phyloP scores from a whole-genome alignment of 2,113 vertebrate species.

The Daphoenositta chrysoptera region DNA sequence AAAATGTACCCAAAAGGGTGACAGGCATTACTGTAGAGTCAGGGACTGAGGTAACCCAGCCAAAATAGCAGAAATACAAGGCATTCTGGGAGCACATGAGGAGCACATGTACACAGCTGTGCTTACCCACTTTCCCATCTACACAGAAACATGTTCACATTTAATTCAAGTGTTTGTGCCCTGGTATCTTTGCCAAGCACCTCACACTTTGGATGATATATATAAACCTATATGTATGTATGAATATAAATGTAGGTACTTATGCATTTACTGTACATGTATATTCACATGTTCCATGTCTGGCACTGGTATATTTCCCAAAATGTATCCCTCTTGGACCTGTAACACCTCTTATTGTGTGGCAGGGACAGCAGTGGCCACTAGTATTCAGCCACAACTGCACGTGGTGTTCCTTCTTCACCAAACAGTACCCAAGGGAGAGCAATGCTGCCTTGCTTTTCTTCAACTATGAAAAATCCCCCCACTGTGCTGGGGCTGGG shows the following conservation, averaged over 20 bases:
- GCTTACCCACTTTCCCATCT: not conserved
- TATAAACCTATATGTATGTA: not conserved
- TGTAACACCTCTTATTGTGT: not conserved
- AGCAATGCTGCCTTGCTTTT: not conserved
- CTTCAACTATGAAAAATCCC: not conserved
- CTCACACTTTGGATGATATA: not conserved
- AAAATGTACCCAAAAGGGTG: constrained; percentile 1
- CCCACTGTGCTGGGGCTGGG: not conserved
- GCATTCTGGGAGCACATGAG: not conserved
- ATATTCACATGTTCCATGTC: not conserved
- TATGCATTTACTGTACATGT: not conserved
- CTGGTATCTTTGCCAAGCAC: not conserved
- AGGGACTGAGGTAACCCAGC: not conserved
- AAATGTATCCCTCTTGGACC: not conserved
- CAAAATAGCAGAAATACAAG: not conserved
- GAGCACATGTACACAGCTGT: not conserved
- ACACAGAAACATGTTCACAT: fast-evolving
- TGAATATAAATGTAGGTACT: not conserved
- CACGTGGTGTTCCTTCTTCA: not conserved
- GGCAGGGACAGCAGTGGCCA: not conserved
- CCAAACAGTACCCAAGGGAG: not conserved
- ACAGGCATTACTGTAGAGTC: not conserved
- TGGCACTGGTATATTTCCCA: not conserved
- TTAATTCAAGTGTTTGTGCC: not conserved
- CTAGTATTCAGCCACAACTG: not conserved